Base-by-base conservation (phyloP, 2,113 vertebrate species). In the Cynoglossus semilaevis region DNA sequence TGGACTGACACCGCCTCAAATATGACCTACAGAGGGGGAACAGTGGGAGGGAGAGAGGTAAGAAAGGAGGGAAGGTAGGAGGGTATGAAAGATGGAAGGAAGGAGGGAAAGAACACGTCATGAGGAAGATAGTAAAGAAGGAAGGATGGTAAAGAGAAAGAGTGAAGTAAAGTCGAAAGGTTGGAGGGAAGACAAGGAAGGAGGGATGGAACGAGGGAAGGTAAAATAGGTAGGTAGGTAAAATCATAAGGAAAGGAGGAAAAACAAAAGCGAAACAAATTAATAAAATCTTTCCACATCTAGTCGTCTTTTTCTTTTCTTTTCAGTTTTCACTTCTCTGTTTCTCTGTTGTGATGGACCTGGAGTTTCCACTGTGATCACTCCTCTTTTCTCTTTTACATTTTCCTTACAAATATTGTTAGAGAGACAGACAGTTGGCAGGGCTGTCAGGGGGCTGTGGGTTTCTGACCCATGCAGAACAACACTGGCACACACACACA, bases 1-100 rank as follows among this genome's bases (percentile, higher is more conserved):
- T 96, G 95, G 83, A 97, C 72, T 15, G 95, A 96, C 56, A 97
- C 93, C 0, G 96, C 94, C 63, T 98, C 96, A 79, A 98, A 95
- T 85, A 98, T 98, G 63, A 98, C 95, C 96, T 98, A 74, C 42
- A n/a, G 55, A 45, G 50, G 29, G 61, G 40, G 15, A 14, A 35
- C n/a, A 13, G 42, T 19, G 22, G 16, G 11, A 1, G 15, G 49
- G 37, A 34, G 35, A 58, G n/a, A n/a, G n/a, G n/a, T n/a, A n/a
- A n/a, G n/a, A n/a, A 50, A 34, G 9, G 6, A 52, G 18, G 13
- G 38, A 40, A 40, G 7, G 38, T 11, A 40, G 13, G 38, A 40
- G n/a, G n/a, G n/a, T n/a, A n/a, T n/a, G n/a, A n/a, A n/a, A n/a
- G 40, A 42, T 14, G 15, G 12, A 42, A 42, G 10, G 10, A 37